Evolutionary conservation across 2,113 vertebrate species (phyloP).

Genomic region (Chamaea fasciata): DNA sequence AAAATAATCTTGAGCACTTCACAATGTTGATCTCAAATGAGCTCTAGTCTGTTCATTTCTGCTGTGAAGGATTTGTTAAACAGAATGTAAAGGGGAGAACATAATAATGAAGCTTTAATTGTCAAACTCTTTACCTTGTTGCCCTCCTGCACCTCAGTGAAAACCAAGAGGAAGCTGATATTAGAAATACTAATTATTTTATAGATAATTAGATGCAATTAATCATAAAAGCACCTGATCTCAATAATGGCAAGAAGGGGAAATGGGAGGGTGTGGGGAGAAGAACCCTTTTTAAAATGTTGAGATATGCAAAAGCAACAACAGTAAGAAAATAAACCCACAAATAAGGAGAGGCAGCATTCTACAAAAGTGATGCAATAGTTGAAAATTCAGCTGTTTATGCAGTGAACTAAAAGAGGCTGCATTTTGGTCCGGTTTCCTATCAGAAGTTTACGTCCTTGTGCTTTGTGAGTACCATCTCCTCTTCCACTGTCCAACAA

Average conservation of each 20-base stretch:
- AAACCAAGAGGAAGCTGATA: constrained; percentile 65
- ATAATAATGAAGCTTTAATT: constrained; percentile 66
- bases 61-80: constrained; percentile 42
- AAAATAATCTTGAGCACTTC: neutral
- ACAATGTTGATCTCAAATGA: neutral
- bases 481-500: neutral
- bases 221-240: constrained; percentile 48
- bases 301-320: constrained; percentile 3
- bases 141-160: constrained; percentile 44
- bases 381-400: neutral
- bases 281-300: neutral
- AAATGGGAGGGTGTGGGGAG: neutral
- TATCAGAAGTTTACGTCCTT: neutral
- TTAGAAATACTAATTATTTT: constrained; percentile 74
- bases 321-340: neutral
- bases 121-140: constrained; percentile 62
- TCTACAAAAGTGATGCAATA: neutral
- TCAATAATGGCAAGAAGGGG: constrained; percentile 1
- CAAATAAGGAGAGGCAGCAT: neutral
- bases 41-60: neutral
- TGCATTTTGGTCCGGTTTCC: neutral
- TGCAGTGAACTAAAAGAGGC: neutral
- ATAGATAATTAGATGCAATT: constrained; percentile 65
- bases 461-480: neutral
- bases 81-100: constrained; percentile 17